Evolutionary conservation across 2,797 vertebrate species (phyloP), one percentile per base, ranked within the genome.

Genomic region (Falco peregrinus): DNA sequence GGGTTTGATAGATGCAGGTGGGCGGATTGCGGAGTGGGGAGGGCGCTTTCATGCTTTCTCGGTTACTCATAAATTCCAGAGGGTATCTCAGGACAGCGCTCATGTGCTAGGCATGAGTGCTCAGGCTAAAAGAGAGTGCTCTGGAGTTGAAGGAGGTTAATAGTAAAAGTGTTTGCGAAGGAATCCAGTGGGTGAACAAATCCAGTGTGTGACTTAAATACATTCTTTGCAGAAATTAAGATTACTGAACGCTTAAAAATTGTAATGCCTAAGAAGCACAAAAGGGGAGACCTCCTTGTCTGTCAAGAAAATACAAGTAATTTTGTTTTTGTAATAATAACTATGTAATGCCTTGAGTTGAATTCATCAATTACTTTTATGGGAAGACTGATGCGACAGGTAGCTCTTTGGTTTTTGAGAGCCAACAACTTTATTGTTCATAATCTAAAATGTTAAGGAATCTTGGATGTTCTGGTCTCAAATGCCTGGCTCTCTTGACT

Each of bases 21-120:
- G 57, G 47, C 2, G 7, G 81, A 18, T 78, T 41, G 5, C 45
- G 20, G 75, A 77, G 61, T 13, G 4, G n/a, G 1, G 24, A 74
- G 22, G n/a, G 45, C 2, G 14, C 68, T 50, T 71, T 83, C 87
- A 2, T 94, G 41, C 81, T 89, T 93, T 83, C 76, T 80, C 6
- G 7, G 53, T 97, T 93, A 94, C 91, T 93, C 78, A 89, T 35
- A 67, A 70, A 77, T 96, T 95, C 81, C 91, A 61, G 78, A 47
- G 95, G 71, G 53, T 92, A 68, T 95, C 91, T 95, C 50, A 89
- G 95, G 95, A 87, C 89, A 95, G 51, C 0, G 0, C 80, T 95
- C 41, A 41, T 84, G 61, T 92, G 88, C 74, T 91, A 43, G 12
- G 45, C 87, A 35, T 3, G 71, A 85, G 79, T n/a, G 37, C 87